phyloP scores from a whole-genome alignment of 2,888 invertebrate genomes.

The Amblyjoppa proteus region DNA sequence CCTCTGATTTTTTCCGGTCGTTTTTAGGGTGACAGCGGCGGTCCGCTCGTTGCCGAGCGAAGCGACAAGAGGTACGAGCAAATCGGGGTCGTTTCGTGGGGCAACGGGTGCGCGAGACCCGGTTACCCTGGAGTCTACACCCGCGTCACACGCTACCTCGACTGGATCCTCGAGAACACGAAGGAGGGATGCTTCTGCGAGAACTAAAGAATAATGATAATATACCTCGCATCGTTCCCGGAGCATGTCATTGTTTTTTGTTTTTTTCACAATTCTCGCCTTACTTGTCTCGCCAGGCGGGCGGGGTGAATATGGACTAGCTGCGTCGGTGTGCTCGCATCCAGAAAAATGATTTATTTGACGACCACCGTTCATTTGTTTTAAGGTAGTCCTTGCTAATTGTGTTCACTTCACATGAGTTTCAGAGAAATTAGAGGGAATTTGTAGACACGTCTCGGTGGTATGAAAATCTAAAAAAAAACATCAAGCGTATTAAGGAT shows the following conservation, averaged over 20 bases:
- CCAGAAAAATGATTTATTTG: too few species aligned
- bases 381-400: too few species aligned
- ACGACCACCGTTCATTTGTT: too few species aligned
- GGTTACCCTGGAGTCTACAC: slow-evolving; percentile 96
- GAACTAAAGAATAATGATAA: slow-evolving; percentile 83
- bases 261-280: slow-evolving; percentile 58
- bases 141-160: slow-evolving; percentile 92
- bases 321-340: too few species aligned
- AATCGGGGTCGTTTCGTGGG: slow-evolving; percentile 95
- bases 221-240: neutral
- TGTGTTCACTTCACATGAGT: too few species aligned
- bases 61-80: slow-evolving; percentile 92
- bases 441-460: too few species aligned
- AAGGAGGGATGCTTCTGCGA: slow-evolving; percentile 93
- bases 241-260: slow-evolving; percentile 32
- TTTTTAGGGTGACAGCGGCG: slow-evolving; percentile 92
- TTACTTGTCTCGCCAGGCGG: slow-evolving; percentile 32
- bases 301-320: too few species aligned
- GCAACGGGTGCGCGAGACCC: slow-evolving; percentile 94
- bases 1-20: neutral
- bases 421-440: too few species aligned
- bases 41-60: slow-evolving; percentile 91
- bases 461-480: too few species aligned
- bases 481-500: too few species aligned
- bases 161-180: slow-evolving; percentile 93